A percentile compares a stretch with the other conserved stretches of the same genome.
Conservation (phyloP, 2,888 invertebrate genomes). For the Agonopterix heracliana region DNA sequence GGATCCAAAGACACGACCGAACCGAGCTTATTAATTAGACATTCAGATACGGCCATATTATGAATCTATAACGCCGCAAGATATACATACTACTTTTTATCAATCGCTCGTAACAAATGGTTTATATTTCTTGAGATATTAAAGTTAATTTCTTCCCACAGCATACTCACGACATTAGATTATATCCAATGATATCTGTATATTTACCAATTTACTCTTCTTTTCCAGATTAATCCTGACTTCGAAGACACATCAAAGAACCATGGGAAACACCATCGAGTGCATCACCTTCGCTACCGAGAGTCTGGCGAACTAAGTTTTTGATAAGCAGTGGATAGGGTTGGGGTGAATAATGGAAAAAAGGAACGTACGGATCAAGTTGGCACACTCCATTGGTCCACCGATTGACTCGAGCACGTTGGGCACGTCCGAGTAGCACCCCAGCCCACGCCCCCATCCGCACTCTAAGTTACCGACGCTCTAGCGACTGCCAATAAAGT, state of each 20-base stretch:
- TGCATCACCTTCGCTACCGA: slow-evolving; percentile 25
- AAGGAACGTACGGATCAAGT: slow-evolving; percentile 72
- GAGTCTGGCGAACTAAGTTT: slow-evolving; percentile 42
- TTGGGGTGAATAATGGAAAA: slow-evolving; percentile 73
- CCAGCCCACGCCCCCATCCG: slow-evolving; percentile 24
- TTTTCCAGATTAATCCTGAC: slow-evolving; percentile 43
- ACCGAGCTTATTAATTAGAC: slow-evolving; percentile 52
- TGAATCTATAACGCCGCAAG: slow-evolving; percentile 2
- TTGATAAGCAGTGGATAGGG: slow-evolving; percentile 40
- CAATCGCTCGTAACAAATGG: neutral
- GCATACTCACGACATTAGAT: neutral
- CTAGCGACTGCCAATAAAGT: slow-evolving; percentile 73
- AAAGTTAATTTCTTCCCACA: neutral
- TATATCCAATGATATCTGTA: neutral
- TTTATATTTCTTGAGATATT: neutral
- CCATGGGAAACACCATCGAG: slow-evolving; percentile 38
- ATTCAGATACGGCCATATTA: slow-evolving; percentile 37
- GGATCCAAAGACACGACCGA: slow-evolving; percentile 49
- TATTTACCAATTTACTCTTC: slow-evolving; percentile 10
- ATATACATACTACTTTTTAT: neutral
- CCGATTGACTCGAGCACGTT: slow-evolving; percentile 49
- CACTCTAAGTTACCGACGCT: slow-evolving; percentile 72
- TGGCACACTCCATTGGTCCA: slow-evolving; percentile 71
- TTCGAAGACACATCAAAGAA: slow-evolving; percentile 18
- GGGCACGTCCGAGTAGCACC: slow-evolving; percentile 49